Percentiles rank a stretch among this genome's conserved stretches.
These are phyloP conservation scores for Zeugodacus cucurbitae DNA, from an alignment of 1,140 invertebrate species.

Conservation along the genomic window DNA sequence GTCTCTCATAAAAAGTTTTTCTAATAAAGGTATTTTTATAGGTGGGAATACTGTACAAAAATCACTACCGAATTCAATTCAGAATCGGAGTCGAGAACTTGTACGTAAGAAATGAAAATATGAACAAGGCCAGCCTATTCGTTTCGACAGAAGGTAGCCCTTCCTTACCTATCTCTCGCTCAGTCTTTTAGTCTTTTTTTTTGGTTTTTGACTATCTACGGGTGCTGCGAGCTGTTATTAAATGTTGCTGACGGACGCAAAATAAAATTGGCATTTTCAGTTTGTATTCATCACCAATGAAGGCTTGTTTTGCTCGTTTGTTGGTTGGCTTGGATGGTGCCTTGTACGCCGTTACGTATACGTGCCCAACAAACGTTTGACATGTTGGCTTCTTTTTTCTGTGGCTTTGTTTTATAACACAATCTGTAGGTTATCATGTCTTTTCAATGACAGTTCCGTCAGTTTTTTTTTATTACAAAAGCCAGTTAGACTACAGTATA, in stretches of 20 bases:
- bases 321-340: background rate
- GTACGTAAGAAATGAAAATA: too few relatives aligned
- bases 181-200: background rate
- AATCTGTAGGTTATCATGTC: background rate
- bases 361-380: background rate
- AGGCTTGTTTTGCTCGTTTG: background rate
- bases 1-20: too few relatives aligned
- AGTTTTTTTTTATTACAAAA: too few relatives aligned
- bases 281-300: background rate
- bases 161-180: background rate
- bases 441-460: background rate
- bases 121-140: too few relatives aligned
- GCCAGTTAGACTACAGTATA: too few relatives aligned
- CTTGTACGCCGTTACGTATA: background rate
- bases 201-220: background rate
- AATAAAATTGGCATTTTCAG: conserved; percentile 18
- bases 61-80: too few relatives aligned
- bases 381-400: background rate
- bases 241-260: conserved; percentile 49
- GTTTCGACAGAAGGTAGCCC: too few relatives aligned
- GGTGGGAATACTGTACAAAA: too few relatives aligned
- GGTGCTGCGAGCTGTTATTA: conserved; percentile 42
- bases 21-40: too few relatives aligned
- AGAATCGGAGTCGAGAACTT: too few relatives aligned
- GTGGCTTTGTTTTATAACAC: background rate